A percentile compares a stretch with the other conserved stretches of the same genome.
Conservation (phyloP, 2,113 vertebrate species). For the Pionites leucogaster region DNA sequence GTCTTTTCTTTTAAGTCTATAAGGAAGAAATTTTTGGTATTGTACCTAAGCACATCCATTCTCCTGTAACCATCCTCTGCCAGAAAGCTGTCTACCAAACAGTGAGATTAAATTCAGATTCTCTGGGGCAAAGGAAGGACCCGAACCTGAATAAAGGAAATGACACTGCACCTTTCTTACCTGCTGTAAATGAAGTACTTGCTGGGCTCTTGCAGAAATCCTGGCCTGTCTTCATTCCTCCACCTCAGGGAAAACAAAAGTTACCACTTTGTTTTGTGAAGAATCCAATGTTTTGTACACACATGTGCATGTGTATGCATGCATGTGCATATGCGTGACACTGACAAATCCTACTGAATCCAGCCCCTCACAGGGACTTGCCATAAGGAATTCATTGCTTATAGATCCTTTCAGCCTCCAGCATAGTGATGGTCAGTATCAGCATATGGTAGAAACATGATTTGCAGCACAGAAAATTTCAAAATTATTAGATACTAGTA, state of each 20-base stretch:
- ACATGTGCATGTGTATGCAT: background rate
- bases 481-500: background rate
- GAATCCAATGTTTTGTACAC: background rate
- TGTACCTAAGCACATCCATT: background rate
- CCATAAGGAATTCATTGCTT: background rate
- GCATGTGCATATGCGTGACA: accelerated
- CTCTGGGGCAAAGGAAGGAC: background rate
- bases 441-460: background rate
- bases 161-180: background rate
- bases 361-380: background rate
- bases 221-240: background rate
- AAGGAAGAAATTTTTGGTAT: background rate
- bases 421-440: background rate
- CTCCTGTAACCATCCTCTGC: background rate
- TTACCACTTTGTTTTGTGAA: background rate
- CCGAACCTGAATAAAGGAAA: background rate
- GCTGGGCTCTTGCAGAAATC: background rate
- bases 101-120: background rate
- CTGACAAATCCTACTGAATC: background rate
- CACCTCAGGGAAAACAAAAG: background rate
- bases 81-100: background rate
- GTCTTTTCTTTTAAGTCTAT: background rate
- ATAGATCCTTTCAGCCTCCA: background rate
- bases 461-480: background rate
- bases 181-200: background rate